A percentile compares a stretch with the other conserved stretches of the same genome.
phyloP scores from a whole-genome alignment of 2,113 vertebrate species.

The Callipepla californica region DNA sequence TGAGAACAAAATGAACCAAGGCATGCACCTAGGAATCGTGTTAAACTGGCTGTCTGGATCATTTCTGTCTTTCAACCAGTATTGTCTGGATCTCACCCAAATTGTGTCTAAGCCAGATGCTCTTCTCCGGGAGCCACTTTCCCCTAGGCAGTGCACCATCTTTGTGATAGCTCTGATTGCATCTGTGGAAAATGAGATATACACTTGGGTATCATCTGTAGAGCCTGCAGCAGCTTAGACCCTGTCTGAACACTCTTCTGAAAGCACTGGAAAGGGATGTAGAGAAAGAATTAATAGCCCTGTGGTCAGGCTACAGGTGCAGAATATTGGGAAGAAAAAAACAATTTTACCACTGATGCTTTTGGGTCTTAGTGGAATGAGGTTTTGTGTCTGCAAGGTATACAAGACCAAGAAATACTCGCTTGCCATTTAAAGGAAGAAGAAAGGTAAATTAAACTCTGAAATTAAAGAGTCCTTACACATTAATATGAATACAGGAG shows the following conservation, averaged over 20 bases:
- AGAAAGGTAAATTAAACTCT: not conserved
- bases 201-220: slow-evolving; percentile 47
- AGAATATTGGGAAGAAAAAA: not conserved
- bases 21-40: not conserved
- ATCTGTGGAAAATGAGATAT: slow-evolving; percentile 53
- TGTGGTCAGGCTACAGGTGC: not conserved
- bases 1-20: slow-evolving; percentile 4
- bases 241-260: slow-evolving; percentile 6
- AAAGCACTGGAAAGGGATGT: not conserved
- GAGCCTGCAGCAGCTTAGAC: slow-evolving; percentile 3
- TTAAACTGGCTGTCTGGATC: slow-evolving; percentile 12
- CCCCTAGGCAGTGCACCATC: slow-evolving; percentile 35
- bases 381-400: not conserved
- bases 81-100: slow-evolving; percentile 40
- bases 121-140: slow-evolving; percentile 55
- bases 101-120: slow-evolving; percentile 38
- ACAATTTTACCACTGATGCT: not conserved
- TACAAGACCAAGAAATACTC: not conserved
- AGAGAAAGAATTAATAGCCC: not conserved
- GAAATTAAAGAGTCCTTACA: not conserved
- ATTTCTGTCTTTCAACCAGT: slow-evolving; percentile 39
- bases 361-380: not conserved
- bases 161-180: slow-evolving; percentile 33
- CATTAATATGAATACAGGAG: not conserved
- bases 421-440: not conserved